Evolutionary conservation across 2,113 vertebrate species (phyloP).

Genomic region (Lagopus muta): DNA sequence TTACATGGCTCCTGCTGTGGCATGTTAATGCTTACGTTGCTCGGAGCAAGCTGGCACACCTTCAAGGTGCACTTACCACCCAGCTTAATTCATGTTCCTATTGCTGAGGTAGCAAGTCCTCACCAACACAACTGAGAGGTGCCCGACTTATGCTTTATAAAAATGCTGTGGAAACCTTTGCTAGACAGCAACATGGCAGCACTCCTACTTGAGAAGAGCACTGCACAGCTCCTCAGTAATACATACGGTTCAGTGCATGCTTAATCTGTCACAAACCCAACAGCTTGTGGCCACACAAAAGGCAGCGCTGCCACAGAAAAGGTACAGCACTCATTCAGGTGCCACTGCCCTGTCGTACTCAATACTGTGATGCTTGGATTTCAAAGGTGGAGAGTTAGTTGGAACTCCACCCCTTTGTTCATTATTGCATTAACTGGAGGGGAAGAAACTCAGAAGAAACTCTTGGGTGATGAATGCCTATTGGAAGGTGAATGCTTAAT

Average conservation of each 20-base stretch:
- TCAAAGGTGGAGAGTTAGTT: conserved; percentile 27
- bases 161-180: neutral
- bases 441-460: conserved; percentile 15
- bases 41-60: conserved; percentile 65
- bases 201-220: neutral
- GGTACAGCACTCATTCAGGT: neutral
- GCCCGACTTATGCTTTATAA: neutral
- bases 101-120: conserved; percentile 25
- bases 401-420: conserved; percentile 38
- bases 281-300: neutral
- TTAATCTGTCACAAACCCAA: neutral
- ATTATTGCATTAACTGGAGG: conserved; percentile 61
- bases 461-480: conserved; percentile 26
- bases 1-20: conserved; percentile 49
- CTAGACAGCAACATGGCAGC: neutral
- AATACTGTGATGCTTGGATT: conserved; percentile 16
- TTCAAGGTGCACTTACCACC: neutral
- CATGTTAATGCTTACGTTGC: conserved; percentile 36
- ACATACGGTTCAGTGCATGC: conserved; percentile 11
- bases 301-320: neutral
- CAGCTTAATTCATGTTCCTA: conserved; percentile 47
- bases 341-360: neutral
- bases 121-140: neutral
- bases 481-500: conserved; percentile 23
- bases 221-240: neutral